Conservation (phyloP, 2,113 vertebrate genomes). For the Phrynocephalus versicolor region DNA sequence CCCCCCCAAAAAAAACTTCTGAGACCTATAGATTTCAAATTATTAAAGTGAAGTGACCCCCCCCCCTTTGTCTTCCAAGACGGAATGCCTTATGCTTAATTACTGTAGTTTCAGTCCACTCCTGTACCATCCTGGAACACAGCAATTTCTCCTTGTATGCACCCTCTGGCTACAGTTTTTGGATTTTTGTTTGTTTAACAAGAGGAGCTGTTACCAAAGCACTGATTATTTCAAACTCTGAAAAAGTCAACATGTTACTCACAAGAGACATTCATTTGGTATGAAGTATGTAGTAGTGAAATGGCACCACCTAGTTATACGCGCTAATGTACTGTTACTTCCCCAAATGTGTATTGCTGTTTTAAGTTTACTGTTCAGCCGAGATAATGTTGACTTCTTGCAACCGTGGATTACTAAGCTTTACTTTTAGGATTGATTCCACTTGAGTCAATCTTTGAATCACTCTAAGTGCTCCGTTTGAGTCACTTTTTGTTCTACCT, state of each 20-base stretch:
- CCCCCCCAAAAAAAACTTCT: accelerated
- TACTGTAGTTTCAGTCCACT: background rate
- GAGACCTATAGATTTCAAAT: background rate
- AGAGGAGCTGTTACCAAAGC: background rate
- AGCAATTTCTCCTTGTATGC: accelerated
- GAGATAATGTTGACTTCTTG: background rate
- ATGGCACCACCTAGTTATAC: background rate
- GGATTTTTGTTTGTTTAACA: no score
- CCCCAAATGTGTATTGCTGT: background rate
- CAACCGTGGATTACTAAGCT: constrained; percentile 12
- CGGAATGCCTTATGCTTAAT: background rate
- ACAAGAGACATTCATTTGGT: accelerated
- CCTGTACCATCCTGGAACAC: background rate
- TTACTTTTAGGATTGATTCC: background rate
- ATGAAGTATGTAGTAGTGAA: accelerated
- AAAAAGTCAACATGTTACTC: accelerated
- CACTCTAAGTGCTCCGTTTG: constrained; percentile 40
- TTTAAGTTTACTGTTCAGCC: background rate
- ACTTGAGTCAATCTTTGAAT: constrained; percentile 36
- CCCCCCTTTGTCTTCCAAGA: background rate
- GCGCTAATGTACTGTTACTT: background rate
- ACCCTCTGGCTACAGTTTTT: accelerated
- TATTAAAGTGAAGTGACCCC: constrained; percentile 9
- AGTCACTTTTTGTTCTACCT: background rate
- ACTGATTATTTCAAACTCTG: accelerated